These are phyloP conservation scores for Cyanoliseus patagonus DNA, from an alignment of 2,113 vertebrate species.

Conservation along the genomic window DNA sequence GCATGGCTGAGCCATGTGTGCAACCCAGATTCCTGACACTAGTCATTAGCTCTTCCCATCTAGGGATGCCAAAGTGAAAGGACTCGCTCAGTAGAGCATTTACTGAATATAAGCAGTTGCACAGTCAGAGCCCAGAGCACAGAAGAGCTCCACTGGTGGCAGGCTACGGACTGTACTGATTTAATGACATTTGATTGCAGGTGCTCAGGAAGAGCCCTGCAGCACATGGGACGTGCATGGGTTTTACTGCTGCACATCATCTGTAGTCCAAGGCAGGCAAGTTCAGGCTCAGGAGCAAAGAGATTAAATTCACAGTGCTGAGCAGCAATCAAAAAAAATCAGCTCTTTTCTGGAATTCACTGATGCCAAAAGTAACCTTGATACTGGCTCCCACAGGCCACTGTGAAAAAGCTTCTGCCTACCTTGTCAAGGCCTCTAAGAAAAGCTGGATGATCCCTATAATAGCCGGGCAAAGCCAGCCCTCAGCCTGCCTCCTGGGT, in stretches of 20 bases:
- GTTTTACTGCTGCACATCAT: background rate
- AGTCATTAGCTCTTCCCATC: background rate
- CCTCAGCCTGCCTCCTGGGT: background rate
- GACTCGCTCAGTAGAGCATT: background rate
- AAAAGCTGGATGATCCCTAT: rapidly evolving
- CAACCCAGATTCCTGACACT: background rate
- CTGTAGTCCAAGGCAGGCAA: background rate
- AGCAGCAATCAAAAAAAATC: background rate
- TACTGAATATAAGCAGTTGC: background rate
- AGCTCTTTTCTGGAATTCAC: background rate
- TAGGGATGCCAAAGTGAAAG: background rate
- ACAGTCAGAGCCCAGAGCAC: background rate
- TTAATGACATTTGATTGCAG: background rate
- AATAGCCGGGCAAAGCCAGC: background rate
- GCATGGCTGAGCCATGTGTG: rapidly evolving
- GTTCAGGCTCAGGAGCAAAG: background rate
- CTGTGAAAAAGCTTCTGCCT: background rate
- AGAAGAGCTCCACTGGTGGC: background rate
- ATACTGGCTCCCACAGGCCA: background rate
- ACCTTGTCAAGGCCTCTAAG: background rate
- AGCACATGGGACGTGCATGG: rapidly evolving
- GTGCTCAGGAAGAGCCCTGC: background rate
- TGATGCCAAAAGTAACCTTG: background rate
- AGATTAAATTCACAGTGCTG: background rate
- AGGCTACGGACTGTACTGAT: background rate